Evolutionary conservation across 2,888 invertebrate genomes (phyloP).

Genomic region (Clitarchus hookeri): DNA sequence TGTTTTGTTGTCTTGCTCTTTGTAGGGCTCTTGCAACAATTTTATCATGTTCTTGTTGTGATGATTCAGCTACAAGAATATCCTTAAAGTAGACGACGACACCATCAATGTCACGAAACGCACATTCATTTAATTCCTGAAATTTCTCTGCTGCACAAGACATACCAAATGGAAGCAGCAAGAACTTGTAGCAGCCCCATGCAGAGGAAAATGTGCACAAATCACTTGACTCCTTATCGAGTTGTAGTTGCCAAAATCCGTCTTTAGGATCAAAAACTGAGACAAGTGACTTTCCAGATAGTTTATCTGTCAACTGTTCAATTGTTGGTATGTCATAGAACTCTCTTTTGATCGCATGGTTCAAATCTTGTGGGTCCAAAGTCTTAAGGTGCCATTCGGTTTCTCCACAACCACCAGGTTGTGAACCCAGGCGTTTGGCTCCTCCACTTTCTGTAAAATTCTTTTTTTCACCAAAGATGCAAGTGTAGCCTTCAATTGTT

Average conservation of each 20-base stretch:
- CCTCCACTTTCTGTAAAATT: conserved; percentile 6
- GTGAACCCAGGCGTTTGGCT: conserved; percentile 28
- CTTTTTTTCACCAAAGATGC: no score
- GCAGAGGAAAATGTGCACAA: no score
- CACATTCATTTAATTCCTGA: no score
- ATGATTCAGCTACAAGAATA: not conserved
- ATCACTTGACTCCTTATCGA: not conserved
- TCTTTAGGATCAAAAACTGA: no score
- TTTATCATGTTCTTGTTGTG: not conserved
- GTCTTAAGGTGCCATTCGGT: conserved; percentile 26
- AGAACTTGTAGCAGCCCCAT: no score
- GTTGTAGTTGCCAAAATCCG: no score
- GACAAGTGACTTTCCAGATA: no score
- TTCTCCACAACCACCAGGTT: conserved; percentile 31
- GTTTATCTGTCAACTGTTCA: no score
- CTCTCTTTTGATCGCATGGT: conserved; percentile 28
- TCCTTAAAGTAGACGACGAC: not conserved
- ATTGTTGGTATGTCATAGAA: no score
- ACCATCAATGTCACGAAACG: not conserved
- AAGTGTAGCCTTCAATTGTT: not conserved
- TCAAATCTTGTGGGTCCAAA: conserved; percentile 30
- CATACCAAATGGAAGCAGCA: not conserved
- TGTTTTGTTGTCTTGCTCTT: not conserved
- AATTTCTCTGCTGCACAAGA: not conserved
- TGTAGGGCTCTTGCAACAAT: not conserved